Percentiles rank a stretch among this genome's conserved stretches.
phyloP scores from a whole-genome alignment of 92 coral and sea anemone species.

The Heteractis magnifica region DNA sequence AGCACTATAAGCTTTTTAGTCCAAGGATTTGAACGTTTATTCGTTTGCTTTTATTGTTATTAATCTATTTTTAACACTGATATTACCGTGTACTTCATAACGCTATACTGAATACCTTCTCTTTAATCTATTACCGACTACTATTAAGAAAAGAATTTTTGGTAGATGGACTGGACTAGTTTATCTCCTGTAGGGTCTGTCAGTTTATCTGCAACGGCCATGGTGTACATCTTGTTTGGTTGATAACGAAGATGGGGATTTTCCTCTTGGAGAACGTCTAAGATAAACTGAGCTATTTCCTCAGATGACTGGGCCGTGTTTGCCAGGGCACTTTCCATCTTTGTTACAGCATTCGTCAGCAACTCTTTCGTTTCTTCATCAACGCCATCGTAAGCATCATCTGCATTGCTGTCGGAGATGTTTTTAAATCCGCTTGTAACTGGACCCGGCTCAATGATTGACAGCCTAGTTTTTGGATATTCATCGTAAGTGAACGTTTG shows the following conservation, averaged over 20 bases:
- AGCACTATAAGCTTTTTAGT: too few relatives aligned
- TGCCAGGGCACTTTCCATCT: constrained; percentile 49
- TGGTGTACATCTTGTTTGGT: constrained; percentile 71
- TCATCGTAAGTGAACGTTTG: background rate
- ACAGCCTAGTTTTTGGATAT: constrained; percentile 48
- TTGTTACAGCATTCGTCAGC: constrained; percentile 53
- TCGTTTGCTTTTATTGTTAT: too few relatives aligned
- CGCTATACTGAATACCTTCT: too few relatives aligned
- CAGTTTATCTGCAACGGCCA: constrained; percentile 55
- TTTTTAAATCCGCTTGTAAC: constrained; percentile 43
- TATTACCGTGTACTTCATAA: too few relatives aligned
- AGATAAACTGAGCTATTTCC: constrained; percentile 77
- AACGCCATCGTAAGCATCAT: constrained; percentile 29
- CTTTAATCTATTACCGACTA: background rate
- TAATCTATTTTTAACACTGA: too few relatives aligned
- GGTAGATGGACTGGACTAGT: constrained; percentile 42
- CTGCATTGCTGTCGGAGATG: constrained; percentile 15
- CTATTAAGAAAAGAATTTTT: constrained; percentile 58
- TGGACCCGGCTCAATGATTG: constrained; percentile 94
- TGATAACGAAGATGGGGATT: constrained; percentile 88
- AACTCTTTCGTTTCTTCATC: constrained; percentile 88
- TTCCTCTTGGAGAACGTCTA: constrained; percentile 66
- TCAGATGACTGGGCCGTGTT: constrained; percentile 73
- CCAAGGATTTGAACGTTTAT: too few relatives aligned
- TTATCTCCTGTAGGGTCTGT: constrained; percentile 87